A percentile compares a stretch with the other conserved stretches of the same genome.
Evolutionary conservation across 2,797 vertebrate genomes (phyloP).

Genomic region (Scolopax rusticola): DNA sequence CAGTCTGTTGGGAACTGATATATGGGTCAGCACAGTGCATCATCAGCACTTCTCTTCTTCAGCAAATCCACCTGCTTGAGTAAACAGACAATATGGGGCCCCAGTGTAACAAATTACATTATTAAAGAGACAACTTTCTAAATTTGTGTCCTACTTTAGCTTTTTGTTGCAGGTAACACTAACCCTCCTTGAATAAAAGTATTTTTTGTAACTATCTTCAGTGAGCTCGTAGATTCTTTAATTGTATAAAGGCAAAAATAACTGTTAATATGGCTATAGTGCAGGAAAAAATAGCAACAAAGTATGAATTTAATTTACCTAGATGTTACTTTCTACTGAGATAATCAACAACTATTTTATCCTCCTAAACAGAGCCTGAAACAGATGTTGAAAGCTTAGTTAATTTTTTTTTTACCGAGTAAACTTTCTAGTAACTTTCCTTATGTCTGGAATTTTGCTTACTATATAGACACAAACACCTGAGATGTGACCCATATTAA

Average conservation of each 20-base stretch:
- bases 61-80: slow-evolving; percentile 81
- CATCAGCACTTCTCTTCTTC: slow-evolving; percentile 84
- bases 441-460: background rate
- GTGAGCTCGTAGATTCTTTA: background rate
- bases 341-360: background rate
- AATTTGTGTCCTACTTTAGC: slow-evolving; percentile 54
- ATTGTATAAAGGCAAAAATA: background rate
- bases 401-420: background rate
- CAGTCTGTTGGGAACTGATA: slow-evolving; percentile 85
- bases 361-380: background rate
- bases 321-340: background rate
- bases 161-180: slow-evolving; percentile 11
- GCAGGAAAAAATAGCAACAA: background rate
- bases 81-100: slow-evolving; percentile 78
- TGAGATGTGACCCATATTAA: background rate
- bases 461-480: background rate
- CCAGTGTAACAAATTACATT: slow-evolving; percentile 78
- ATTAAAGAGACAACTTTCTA: slow-evolving; percentile 75
- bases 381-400: background rate
- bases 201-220: background rate
- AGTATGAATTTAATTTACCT: background rate
- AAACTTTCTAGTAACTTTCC: background rate
- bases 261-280: background rate
- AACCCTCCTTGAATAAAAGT: background rate
- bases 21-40: slow-evolving; percentile 90